Evolutionary conservation across 1,140 invertebrate species (phyloP).

Genomic region (Venustaconcha ellipsiformis): DNA sequence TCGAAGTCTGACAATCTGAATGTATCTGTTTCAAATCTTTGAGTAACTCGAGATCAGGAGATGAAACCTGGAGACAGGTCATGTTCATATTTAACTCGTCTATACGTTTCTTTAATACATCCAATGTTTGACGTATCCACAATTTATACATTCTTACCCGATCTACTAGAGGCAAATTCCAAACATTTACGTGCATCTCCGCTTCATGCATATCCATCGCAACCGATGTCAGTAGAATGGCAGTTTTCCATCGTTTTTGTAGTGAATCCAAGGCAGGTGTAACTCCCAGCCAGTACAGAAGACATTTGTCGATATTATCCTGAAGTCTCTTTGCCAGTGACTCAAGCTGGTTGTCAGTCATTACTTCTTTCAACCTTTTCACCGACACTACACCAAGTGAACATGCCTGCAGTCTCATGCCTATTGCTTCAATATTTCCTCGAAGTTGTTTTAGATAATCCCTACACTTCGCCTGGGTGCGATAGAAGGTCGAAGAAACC

Average conservation of each 20-base stretch:
- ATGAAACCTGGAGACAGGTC: neutral
- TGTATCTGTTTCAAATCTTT: conserved; percentile 1
- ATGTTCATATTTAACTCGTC: neutral
- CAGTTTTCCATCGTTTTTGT: conserved; percentile 1
- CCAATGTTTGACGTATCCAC: neutral
- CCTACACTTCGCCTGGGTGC: conserved; percentile 8
- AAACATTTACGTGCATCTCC: neutral
- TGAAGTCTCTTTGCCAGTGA: neutral
- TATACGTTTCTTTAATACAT: neutral
- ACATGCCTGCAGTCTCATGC: conserved; percentile 14
- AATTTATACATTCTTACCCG: conserved; percentile 6
- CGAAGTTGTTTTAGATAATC: conserved; percentile 19
- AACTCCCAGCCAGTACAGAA: neutral
- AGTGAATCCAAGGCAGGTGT: neutral
- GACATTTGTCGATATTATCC: neutral
- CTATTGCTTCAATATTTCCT: conserved; percentile 21
- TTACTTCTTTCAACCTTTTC: conserved; percentile 1
- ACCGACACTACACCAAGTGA: conserved; percentile 9
- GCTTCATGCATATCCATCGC: neutral
- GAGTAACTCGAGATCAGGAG: neutral
- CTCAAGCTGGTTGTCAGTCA: conserved; percentile 20
- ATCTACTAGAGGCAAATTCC: neutral
- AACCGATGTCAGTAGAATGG: neutral
- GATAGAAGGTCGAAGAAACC: conserved; percentile 7
- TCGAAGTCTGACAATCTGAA: neutral